These are phyloP conservation scores for Phylloscopus whistleri DNA, from an alignment of 2,113 vertebrate genomes.

Conservation along the genomic window DNA sequence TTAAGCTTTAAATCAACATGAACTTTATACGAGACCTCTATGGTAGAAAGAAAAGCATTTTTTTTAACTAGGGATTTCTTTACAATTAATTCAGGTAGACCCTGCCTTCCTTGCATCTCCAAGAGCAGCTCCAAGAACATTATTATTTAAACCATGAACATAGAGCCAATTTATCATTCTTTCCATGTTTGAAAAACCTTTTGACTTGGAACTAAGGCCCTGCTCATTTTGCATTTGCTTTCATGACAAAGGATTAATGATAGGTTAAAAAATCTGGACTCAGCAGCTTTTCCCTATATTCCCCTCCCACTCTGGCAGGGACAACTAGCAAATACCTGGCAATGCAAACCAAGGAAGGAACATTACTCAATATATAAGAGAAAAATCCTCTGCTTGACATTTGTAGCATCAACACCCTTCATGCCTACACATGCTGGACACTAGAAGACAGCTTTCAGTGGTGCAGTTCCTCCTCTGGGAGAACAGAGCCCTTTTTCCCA, in stretches of 20 bases:
- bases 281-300: background rate
- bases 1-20: background rate
- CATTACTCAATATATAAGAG: background rate
- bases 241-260: background rate
- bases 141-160: background rate
- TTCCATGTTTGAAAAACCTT: background rate
- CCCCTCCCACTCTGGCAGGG: background rate
- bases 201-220: background rate
- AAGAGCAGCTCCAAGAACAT: background rate
- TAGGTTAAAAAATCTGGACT: background rate
- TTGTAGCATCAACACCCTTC: background rate
- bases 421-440: background rate
- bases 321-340: background rate
- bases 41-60: background rate
- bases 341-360: background rate
- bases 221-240: background rate
- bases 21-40: background rate
- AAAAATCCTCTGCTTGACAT: background rate
- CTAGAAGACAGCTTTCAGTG: background rate
- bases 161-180: background rate
- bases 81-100: background rate
- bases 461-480: background rate
- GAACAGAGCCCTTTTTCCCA: background rate
- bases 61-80: background rate
- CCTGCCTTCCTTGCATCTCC: background rate